Evolutionary conservation across 2,888 invertebrate species (phyloP).

Genomic region (Panzeria rudis): DNA sequence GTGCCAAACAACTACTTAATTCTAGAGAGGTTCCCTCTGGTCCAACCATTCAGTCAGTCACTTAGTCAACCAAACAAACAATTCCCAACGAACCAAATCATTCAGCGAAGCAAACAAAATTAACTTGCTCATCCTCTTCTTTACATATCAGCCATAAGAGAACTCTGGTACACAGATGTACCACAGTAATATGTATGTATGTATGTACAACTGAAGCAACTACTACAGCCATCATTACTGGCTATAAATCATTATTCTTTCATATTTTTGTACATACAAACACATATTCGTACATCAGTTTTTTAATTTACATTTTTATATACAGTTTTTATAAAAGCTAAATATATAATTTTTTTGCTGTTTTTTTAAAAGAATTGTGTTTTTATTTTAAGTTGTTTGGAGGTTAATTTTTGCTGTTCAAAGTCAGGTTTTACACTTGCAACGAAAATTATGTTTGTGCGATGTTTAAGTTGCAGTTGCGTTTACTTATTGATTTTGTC

Average conservation of each 20-base stretch:
- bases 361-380: conserved; percentile 30
- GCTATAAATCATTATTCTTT: conserved; percentile 80
- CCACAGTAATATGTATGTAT: neutral
- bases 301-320: conserved; percentile 75
- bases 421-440: conserved; percentile 40
- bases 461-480: neutral
- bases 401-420: conserved; percentile 17
- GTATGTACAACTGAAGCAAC: conserved; percentile 23
- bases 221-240: conserved; percentile 66
- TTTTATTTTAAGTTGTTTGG: conserved; percentile 37
- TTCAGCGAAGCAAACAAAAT: conserved; percentile 28
- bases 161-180: conserved; percentile 33
- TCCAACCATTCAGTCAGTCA: conserved; percentile 31
- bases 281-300: conserved; percentile 22
- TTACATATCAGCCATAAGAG: conserved; percentile 18
- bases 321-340: conserved; percentile 33
- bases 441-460: neutral
- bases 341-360: conserved; percentile 28
- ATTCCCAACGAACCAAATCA: conserved; percentile 54
- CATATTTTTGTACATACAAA: conserved; percentile 76
- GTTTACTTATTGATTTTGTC: neutral
- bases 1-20: conserved; percentile 67
- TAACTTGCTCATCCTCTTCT: conserved; percentile 32
- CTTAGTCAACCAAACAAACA: conserved; percentile 48
- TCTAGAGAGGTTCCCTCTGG: conserved; percentile 55